Percentiles rank a stretch among this genome's conserved stretches.
phyloP scores from a whole-genome alignment of 2,113 vertebrate genomes.

The Heterocephalus glaber region DNA sequence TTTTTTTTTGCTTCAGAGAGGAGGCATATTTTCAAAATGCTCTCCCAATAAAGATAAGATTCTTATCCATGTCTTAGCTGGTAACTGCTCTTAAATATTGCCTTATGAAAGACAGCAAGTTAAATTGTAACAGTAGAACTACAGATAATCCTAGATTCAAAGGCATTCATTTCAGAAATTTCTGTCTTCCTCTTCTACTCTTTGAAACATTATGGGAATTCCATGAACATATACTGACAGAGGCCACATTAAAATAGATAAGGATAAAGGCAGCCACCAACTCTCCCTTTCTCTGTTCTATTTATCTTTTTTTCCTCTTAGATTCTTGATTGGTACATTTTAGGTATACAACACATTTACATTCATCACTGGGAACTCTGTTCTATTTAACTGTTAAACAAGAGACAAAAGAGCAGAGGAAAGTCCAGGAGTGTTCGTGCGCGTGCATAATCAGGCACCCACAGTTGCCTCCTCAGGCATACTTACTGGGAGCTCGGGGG shows the following conservation, averaged over 20 bases:
- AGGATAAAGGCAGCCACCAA: neutral
- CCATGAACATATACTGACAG: neutral
- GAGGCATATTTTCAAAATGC: constrained; percentile 7
- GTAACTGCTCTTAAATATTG: neutral
- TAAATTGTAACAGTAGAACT: neutral
- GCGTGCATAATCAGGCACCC: accelerated
- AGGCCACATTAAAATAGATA: neutral
- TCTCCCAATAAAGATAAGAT: neutral
- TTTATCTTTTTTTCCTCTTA: too few relatives aligned
- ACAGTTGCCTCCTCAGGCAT: neutral
- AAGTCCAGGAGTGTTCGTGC: neutral
- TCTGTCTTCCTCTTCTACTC: neutral
- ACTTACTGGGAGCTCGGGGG: constrained; percentile 91
- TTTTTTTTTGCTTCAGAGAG: constrained; percentile 17
- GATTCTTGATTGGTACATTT: too few relatives aligned
- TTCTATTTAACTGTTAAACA: constrained; percentile 11
- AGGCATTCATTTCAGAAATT: constrained; percentile 18
- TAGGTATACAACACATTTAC: too few relatives aligned
- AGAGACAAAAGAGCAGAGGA: neutral
- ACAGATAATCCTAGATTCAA: neutral
- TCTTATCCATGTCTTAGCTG: neutral
- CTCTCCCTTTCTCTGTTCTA: neutral
- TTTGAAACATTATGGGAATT: neutral
- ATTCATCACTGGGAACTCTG: too few relatives aligned
- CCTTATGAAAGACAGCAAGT: constrained; percentile 13